These are phyloP conservation scores for Heliangelus exortis DNA, from an alignment of 2,797 vertebrate genomes.

Conservation along the genomic window DNA sequence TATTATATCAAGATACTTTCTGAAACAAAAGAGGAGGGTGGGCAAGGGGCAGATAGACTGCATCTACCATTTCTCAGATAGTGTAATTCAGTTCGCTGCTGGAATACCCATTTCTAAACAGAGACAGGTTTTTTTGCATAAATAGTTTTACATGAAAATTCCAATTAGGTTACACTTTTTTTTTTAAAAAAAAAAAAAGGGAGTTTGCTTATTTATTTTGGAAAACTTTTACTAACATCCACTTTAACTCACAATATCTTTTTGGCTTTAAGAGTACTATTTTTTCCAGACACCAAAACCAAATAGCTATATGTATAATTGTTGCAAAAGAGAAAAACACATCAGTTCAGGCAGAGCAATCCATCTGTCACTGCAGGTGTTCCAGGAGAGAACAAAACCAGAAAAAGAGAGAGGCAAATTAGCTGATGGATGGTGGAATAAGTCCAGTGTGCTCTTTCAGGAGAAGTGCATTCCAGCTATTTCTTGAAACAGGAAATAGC, in stretches of 20 bases:
- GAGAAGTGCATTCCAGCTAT: neutral
- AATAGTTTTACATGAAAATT: neutral
- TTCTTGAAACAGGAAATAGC: neutral
- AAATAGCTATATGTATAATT: neutral
- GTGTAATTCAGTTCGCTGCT: neutral
- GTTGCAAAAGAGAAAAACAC: neutral
- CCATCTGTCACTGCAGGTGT: neutral
- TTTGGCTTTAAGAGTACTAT: neutral
- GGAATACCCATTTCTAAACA: neutral
- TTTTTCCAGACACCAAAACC: neutral
- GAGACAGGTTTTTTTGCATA: neutral
- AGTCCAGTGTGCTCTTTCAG: neutral
- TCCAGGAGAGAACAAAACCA: neutral
- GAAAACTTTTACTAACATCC: neutral
- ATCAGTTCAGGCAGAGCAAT: neutral
- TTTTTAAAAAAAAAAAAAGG: neutral
- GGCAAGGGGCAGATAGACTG: neutral
- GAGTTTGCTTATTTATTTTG: neutral
- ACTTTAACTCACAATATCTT: neutral
- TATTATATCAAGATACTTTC: neutral
- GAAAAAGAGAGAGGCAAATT: neutral
- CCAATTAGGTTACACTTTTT: neutral
- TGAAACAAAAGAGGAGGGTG: neutral
- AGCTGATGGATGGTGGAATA: neutral
- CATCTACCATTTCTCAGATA: neutral